Conservation (phyloP, 1,140 invertebrate species). For the Pinna nobilis region DNA sequence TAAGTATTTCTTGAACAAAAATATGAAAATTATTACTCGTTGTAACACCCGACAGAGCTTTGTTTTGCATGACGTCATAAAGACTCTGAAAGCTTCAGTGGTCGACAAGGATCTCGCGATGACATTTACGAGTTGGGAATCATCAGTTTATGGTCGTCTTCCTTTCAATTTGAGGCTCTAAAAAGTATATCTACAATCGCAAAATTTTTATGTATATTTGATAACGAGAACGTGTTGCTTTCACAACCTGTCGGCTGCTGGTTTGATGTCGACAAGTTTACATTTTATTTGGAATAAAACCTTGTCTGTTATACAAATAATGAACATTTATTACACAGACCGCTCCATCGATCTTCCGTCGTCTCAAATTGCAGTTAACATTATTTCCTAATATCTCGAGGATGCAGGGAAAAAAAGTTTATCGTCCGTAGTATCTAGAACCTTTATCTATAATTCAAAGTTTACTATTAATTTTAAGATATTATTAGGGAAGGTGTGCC, state of each 20-base stretch:
- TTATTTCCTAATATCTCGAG: too few species aligned
- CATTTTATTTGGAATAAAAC: constrained; percentile 16
- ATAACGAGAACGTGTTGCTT: constrained; percentile 10
- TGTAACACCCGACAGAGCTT: not conserved
- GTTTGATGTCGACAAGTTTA: constrained; percentile 17
- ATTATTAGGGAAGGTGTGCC: too few species aligned
- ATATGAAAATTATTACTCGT: constrained; percentile 18
- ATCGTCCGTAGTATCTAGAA: too few species aligned
- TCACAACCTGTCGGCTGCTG: not conserved
- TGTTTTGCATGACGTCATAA: constrained; percentile 25
- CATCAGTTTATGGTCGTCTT: constrained; percentile 22
- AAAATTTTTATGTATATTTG: constrained; percentile 29
- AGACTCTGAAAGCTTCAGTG: not conserved
- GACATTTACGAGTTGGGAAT: constrained; percentile 20
- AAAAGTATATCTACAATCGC: constrained; percentile 29
- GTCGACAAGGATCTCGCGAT: not conserved
- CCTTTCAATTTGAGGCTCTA: constrained; percentile 27
- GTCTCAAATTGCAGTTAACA: too few species aligned
- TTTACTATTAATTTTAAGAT: too few species aligned
- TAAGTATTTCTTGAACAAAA: constrained; percentile 8
- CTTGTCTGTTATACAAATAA: constrained; percentile 17
- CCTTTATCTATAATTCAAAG: too few species aligned
- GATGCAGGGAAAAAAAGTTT: too few species aligned
- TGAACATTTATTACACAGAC: too few species aligned
- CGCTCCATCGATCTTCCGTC: too few species aligned